A percentile compares a stretch with the other conserved stretches of the same genome.
Conservation (phyloP, 2,113 vertebrate species). For the Euleptes europaea region DNA sequence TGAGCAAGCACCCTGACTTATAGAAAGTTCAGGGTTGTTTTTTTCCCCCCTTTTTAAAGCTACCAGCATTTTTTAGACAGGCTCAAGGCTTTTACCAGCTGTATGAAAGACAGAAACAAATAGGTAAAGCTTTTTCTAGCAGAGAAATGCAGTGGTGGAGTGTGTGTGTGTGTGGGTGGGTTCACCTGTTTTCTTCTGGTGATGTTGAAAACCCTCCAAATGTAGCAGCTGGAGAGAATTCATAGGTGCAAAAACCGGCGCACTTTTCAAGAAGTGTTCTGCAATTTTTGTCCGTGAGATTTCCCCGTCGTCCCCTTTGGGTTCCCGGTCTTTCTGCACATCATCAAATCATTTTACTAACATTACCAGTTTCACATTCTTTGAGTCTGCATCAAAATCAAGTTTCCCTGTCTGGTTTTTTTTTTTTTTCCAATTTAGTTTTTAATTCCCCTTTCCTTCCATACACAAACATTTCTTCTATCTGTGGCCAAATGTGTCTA, state of each 20-base stretch:
- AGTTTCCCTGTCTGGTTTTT: neutral
- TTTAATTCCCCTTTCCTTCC: neutral
- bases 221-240: neutral
- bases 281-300: neutral
- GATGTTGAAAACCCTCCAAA: neutral
- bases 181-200: neutral
- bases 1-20: neutral
- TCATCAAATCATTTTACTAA: neutral
- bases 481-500: neutral
- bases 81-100: neutral
- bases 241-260: neutral
- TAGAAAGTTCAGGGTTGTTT: neutral
- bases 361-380: neutral
- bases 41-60: neutral
- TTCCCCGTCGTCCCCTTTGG: neutral
- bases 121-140: neutral
- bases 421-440: neutral
- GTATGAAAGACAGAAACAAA: neutral
- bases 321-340: neutral
- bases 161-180: too few relatives aligned
- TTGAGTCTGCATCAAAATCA: neutral
- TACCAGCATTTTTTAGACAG: neutral
- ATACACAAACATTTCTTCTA: neutral
- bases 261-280: neutral
- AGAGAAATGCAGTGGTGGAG: neutral